These are phyloP conservation scores for Carduelis carduelis DNA, from an alignment of 2,797 vertebrate species.

Conservation along the genomic window DNA sequence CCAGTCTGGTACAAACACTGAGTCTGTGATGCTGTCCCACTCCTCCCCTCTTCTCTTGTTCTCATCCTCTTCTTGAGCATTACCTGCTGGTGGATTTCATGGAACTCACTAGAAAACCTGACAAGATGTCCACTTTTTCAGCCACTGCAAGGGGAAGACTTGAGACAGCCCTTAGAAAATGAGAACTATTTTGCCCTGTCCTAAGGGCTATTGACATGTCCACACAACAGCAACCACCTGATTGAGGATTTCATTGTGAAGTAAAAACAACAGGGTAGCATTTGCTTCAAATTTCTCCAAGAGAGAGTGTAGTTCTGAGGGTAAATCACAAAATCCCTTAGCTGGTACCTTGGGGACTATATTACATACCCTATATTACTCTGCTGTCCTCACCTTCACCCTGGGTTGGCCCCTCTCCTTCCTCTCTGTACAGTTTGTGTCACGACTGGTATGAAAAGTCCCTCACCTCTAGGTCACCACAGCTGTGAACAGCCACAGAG, in stretches of 20 bases:
- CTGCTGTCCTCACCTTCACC: not conserved
- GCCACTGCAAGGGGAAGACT: not conserved
- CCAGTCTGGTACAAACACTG: accelerated
- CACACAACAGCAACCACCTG: not conserved
- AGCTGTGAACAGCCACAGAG: not conserved
- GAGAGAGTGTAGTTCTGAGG: not conserved
- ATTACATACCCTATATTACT: not conserved
- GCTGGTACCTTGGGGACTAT: not conserved
- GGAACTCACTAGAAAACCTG: not conserved
- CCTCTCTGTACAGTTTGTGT: not conserved
- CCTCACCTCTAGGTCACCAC: not conserved
- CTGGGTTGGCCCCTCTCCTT: not conserved
- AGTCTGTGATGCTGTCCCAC: not conserved
- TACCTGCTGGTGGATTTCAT: not conserved
- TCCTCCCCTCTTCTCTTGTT: not conserved
- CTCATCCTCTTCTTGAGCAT: not conserved
- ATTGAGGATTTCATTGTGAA: not conserved
- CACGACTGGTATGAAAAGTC: not conserved
- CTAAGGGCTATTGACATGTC: accelerated
- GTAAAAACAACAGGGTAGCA: not conserved
- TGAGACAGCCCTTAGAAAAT: not conserved
- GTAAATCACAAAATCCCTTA: not conserved
- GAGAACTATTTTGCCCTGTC: not conserved
- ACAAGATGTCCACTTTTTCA: not conserved
- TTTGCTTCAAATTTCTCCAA: not conserved